These are phyloP conservation scores for Noctua fimbriata DNA, from an alignment of 2,888 invertebrate species.

Conservation along the genomic window DNA sequence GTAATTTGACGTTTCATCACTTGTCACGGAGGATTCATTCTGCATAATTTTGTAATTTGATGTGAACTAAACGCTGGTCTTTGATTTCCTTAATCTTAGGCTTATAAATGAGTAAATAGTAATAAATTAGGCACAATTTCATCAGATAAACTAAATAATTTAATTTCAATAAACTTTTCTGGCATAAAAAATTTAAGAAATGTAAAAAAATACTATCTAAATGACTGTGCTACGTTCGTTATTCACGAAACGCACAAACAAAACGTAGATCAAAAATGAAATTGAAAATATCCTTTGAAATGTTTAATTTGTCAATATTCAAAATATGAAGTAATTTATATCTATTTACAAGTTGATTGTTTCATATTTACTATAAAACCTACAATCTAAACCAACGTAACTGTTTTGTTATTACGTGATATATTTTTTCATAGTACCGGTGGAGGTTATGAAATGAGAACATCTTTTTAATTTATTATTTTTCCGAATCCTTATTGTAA, in stretches of 20 bases:
- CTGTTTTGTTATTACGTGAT: conserved; percentile 74
- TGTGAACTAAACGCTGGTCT: conserved; percentile 19
- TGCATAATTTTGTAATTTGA: not conserved
- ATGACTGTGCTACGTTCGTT: not conserved
- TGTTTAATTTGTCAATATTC: conserved; percentile 79
- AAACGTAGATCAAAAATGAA: conserved; percentile 68
- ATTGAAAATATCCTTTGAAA: conserved; percentile 77
- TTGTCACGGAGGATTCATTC: not conserved
- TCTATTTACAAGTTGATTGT: conserved; percentile 87
- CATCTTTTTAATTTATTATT: conserved; percentile 69
- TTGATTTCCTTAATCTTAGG: too few relatives aligned
- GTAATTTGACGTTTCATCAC: conserved; percentile 58
- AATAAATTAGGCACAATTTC: rapidly evolving
- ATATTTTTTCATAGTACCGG: conserved; percentile 76
- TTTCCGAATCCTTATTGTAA: conserved; percentile 69
- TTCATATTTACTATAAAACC: conserved; percentile 78
- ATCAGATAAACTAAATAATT: not conserved
- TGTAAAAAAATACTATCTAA: not conserved
- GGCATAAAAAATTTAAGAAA: not conserved
- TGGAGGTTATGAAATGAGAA: conserved; percentile 85
- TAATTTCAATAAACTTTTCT: not conserved
- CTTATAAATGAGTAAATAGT: not conserved
- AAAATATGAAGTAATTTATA: conserved; percentile 86
- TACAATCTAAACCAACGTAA: conserved; percentile 68
- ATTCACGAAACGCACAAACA: conserved; percentile 30